Base-by-base conservation (phyloP, 92 coral and sea anemone genomes). In the Zoanthus solanderi region DNA sequence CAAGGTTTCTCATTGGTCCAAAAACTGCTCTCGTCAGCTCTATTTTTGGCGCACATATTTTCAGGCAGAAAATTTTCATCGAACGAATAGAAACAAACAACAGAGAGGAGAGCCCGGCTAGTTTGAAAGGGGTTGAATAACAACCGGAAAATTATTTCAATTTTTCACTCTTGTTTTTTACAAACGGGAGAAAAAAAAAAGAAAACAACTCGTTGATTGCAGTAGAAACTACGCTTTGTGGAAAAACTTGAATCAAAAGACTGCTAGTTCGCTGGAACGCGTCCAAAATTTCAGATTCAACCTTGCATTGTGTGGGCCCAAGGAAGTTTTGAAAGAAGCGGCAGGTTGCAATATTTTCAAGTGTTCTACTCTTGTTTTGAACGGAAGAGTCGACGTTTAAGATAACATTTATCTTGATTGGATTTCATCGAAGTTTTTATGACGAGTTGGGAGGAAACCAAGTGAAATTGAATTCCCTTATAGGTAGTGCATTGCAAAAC, bases 11-110 rank as follows among this genome's bases (percentile, higher is more conserved):
- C 88, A 91, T 94, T 94, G 95, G 98, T 23, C 80, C 71, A 81
- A 71, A 72, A 46, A 65, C 0, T 3, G 42, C 91, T 88, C 67
- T 81, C 98, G 98, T 93, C 90, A 87, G 78, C 85, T 76, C 92
- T 94, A 92, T 88, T 90, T 94, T 93, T 90, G 86, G 91, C 72
- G 84, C 90, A 85, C 88, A 78, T 88, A 83, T 90, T 88, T 63
- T 88, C 79, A 54, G 16, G 12, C 2, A 30, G 78, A 87, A 91
- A 84, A 65, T 84, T 87, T 83, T 72, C 6, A 37, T 29, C 87
- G 82, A 34, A 17, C 32, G 42, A 82, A 82, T 69, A 82, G 73
- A 82, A 82, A 47, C 73, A 82, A 83, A 48, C 63, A 85, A 85
- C 88, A 73, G 34, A 17, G 13, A 45, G 18, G 7, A 30, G 30